Conservation (phyloP, 2,797 vertebrate species). For the Hoplostethus atlanticus region DNA sequence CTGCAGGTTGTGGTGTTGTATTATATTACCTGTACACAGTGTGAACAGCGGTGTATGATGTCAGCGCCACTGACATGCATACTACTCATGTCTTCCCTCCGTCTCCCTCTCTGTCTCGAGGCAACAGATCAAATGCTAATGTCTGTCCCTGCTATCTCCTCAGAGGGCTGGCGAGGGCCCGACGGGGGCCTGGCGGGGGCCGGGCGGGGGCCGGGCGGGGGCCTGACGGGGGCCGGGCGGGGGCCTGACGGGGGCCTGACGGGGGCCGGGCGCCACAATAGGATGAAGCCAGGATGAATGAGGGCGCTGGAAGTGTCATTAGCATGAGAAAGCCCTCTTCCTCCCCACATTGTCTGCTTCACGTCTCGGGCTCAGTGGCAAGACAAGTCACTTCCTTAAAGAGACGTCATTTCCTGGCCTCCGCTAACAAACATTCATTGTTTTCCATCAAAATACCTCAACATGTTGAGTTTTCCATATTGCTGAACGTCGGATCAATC, state of each 20-base stretch:
- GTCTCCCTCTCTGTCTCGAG: neutral
- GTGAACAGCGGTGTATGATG: too few relatives aligned
- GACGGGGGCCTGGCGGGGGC: too few relatives aligned
- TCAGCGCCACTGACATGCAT: neutral
- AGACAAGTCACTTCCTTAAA: constrained; percentile 58
- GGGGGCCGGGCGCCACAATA: constrained; percentile 57
- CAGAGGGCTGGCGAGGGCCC: neutral
- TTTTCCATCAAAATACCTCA: neutral
- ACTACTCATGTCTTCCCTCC: too few relatives aligned
- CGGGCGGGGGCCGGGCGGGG: too few relatives aligned
- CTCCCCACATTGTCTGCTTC: constrained; percentile 53
- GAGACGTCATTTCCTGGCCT: constrained; percentile 17
- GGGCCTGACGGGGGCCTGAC: constrained; percentile 18
- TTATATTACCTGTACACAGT: neutral
- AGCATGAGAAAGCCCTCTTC: constrained; percentile 79
- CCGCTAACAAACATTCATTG: neutral
- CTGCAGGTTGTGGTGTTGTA: neutral
- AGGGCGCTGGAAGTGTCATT: constrained; percentile 67
- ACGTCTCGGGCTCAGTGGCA: constrained; percentile 41
- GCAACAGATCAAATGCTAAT: constrained; percentile 34
- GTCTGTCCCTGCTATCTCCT: constrained; percentile 35
- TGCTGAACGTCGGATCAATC: too few relatives aligned
- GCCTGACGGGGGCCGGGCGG: too few relatives aligned
- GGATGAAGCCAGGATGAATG: constrained; percentile 49
- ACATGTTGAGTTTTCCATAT: too few relatives aligned